These are phyloP conservation scores for Bos taurus DNA, from an alignment of 2,113 vertebrate genomes.

Conservation along the genomic window DNA sequence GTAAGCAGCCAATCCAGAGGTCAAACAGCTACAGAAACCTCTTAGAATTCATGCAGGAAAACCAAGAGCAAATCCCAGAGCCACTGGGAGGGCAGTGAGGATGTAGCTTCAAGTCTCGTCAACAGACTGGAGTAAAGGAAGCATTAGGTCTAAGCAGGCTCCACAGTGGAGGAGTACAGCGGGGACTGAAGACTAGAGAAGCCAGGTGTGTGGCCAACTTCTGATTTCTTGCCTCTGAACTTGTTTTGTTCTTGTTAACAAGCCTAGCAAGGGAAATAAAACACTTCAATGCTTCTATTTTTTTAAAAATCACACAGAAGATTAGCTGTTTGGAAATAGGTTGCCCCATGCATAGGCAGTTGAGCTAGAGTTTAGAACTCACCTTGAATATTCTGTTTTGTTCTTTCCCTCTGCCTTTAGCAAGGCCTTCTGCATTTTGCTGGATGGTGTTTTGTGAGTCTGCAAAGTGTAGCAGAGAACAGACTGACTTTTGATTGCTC, in stretches of 20 bases:
- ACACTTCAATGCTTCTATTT: not conserved
- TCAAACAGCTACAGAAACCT: not conserved
- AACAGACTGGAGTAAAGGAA: not conserved
- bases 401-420: not conserved
- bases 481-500: not conserved
- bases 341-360: not conserved
- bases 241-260: not conserved
- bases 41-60: not conserved
- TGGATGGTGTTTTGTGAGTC: not conserved
- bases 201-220: not conserved
- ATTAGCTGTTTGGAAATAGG: not conserved
- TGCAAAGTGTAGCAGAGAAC: not conserved
- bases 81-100: not conserved
- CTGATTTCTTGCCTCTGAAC: constrained; percentile 4
- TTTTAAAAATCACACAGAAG: not conserved
- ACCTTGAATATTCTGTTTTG: not conserved
- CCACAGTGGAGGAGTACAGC: not conserved
- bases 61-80: not conserved
- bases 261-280: not conserved
- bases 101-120: not conserved
- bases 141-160: not conserved
- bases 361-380: not conserved
- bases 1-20: not conserved
- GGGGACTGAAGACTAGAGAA: not conserved
- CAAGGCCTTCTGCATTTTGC: not conserved